These are phyloP conservation scores for Phengaris alcon DNA, from an alignment of 2,888 invertebrate species.

Conservation along the genomic window DNA sequence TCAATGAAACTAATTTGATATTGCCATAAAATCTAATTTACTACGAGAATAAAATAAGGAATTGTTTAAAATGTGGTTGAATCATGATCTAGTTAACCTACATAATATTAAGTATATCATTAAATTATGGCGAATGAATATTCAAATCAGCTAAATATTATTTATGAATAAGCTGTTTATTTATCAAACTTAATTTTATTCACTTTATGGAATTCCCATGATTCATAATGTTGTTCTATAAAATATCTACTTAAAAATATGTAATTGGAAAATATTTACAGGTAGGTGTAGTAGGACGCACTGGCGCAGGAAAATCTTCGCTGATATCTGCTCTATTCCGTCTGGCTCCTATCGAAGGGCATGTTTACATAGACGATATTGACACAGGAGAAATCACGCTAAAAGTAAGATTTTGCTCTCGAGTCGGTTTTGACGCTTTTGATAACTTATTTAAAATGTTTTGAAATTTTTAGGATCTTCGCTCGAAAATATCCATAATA, in stretches of 20 bases:
- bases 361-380: constrained; percentile 84
- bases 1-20: too few relatives aligned
- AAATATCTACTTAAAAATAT: not conserved
- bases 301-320: constrained; percentile 90
- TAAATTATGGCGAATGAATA: not conserved
- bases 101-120: not conserved
- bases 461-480: constrained; percentile 62
- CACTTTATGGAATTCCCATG: not conserved
- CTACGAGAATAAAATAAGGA: not conserved
- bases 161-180: not conserved
- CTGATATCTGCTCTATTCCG: constrained; percentile 88
- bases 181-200: not conserved
- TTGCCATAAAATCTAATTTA: not conserved
- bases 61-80: not conserved
- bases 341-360: constrained; percentile 82
- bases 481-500: constrained; percentile 85
- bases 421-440: too few relatives aligned
- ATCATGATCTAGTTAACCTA: not conserved
- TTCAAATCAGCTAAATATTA: not conserved
- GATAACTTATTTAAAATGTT: too few relatives aligned
- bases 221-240: not conserved
- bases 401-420: constrained; percentile 50
- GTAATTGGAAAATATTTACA: constrained; percentile 43
- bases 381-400: constrained; percentile 81
- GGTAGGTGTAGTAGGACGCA: constrained; percentile 89